These are phyloP conservation scores for Xylocopa sonorina DNA, from an alignment of 1,140 invertebrate genomes.

Conservation along the genomic window DNA sequence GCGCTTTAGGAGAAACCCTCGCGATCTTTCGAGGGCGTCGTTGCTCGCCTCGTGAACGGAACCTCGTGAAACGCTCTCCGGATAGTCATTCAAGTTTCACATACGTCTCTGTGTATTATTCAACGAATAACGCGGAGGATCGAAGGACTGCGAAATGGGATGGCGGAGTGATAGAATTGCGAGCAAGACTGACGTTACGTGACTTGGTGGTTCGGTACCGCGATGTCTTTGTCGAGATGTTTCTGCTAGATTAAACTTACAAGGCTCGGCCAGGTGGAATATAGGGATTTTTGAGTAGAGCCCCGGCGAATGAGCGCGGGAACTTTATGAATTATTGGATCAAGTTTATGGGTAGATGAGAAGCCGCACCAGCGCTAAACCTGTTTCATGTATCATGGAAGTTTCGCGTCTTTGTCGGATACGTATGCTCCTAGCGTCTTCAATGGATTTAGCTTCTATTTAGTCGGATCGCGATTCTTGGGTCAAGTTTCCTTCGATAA, in stretches of 20 bases:
- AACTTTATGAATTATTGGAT: slow-evolving; percentile 24
- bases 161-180: not conserved
- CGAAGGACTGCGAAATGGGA: not conserved
- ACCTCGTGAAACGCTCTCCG: too few relatives aligned
- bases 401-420: not conserved
- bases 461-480: not conserved
- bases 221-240: too few relatives aligned
- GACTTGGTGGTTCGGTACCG: too few relatives aligned
- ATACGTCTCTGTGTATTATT: not conserved
- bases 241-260: not conserved
- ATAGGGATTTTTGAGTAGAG: not conserved
- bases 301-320: not conserved
- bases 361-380: not conserved
- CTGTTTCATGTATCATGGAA: slow-evolving; percentile 2
- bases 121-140: not conserved
- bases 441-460: too few relatives aligned
- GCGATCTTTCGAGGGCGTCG: too few relatives aligned
- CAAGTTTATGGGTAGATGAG: slow-evolving; percentile 27
- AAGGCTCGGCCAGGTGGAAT: not conserved
- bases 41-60: too few relatives aligned
- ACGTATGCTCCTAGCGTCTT: not conserved
- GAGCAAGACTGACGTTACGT: not conserved
- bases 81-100: too few relatives aligned
- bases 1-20: too few relatives aligned
- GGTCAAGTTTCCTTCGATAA: not conserved